phyloP scores from a whole-genome alignment of 2,113 vertebrate species.

The Heterochromis multidens region DNA sequence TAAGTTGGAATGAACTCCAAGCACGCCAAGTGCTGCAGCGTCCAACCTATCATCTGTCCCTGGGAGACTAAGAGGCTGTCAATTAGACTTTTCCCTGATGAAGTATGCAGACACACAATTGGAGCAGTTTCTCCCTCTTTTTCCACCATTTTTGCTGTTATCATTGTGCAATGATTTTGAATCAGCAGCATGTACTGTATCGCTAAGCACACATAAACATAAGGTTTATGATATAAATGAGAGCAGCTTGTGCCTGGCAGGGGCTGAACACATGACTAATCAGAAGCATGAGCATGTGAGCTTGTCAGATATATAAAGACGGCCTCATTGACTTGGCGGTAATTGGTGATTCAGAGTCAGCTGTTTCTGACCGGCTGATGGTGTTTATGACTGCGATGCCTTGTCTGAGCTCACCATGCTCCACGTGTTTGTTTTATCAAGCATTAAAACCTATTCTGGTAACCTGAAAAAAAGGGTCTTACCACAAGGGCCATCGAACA shows the following conservation, averaged over 20 bases:
- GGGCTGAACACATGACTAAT: background rate
- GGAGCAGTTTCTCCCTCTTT: background rate
- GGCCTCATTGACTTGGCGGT: background rate
- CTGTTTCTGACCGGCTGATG: background rate
- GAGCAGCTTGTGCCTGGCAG: background rate
- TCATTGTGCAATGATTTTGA: background rate
- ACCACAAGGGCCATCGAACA: background rate
- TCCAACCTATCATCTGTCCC: background rate
- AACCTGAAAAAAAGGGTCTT: rapidly evolving
- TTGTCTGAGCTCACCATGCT: background rate
- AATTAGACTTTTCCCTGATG: background rate
- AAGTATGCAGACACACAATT: background rate
- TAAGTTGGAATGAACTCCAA: background rate
- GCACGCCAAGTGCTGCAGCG: background rate
- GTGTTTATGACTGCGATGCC: background rate
- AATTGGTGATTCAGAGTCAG: background rate
- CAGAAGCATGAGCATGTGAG: background rate
- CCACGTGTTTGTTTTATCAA: background rate
- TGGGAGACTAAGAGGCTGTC: slow-evolving; percentile 6
- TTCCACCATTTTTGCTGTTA: background rate
- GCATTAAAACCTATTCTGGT: background rate
- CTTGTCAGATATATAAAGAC: background rate
- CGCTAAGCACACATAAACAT: background rate
- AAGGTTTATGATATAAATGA: background rate
- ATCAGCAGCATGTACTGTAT: background rate